phyloP scores from a whole-genome alignment of 2,113 vertebrate genomes.

The Pterocles gutturalis region DNA sequence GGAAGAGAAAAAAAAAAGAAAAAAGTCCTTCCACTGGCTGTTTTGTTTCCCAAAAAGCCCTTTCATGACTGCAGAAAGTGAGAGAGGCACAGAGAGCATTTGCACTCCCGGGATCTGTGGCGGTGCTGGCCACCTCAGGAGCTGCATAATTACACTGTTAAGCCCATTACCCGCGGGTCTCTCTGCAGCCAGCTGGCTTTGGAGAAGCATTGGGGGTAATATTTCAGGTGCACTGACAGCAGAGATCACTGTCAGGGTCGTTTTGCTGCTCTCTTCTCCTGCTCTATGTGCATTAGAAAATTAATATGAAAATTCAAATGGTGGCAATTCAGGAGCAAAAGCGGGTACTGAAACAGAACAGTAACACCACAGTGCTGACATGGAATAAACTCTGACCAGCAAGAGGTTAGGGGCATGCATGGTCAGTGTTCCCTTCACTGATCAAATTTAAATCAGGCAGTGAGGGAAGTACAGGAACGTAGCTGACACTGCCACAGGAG shows the following conservation, averaged over 20 bases:
- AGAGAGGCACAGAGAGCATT: not conserved
- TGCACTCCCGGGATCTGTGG: not conserved
- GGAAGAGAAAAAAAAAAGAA: no score
- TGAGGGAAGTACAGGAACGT: not conserved
- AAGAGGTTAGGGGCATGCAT: not conserved
- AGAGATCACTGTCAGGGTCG: not conserved
- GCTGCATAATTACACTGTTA: not conserved
- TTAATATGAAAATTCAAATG: not conserved
- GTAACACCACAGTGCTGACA: not conserved
- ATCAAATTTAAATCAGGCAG: not conserved
- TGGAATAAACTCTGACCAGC: not conserved
- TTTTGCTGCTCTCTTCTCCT: not conserved
- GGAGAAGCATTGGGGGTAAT: not conserved
- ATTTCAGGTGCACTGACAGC: not conserved
- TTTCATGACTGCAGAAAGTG: not conserved
- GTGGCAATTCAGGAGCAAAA: not conserved
- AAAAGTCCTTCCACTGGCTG: not conserved
- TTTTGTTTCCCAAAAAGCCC: no score
- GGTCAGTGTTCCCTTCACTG: not conserved
- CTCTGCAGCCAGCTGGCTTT: not conserved
- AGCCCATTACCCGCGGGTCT: accelerated
- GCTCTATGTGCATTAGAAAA: not conserved
- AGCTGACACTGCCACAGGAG: not conserved
- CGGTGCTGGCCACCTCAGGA: not conserved
- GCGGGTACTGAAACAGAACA: not conserved